phyloP scores from a whole-genome alignment of 1,140 invertebrate species.

The Drosophila murphyi region DNA sequence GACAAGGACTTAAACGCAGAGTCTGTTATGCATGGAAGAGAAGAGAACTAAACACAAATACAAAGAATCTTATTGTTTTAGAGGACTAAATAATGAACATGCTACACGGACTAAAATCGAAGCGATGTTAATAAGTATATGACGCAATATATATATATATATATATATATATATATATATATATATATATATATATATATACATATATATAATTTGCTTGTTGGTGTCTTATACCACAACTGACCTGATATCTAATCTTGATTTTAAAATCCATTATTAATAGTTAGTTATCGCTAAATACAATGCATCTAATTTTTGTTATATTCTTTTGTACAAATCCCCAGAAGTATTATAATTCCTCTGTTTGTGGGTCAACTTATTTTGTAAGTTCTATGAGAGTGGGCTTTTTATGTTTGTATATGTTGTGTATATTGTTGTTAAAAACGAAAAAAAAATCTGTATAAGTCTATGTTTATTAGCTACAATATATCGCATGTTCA shows the following conservation, averaged over 20 bases:
- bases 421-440: conserved; percentile 30
- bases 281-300: conserved; percentile 37
- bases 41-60: background rate
- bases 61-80: background rate
- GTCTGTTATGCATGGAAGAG: conserved; percentile 3
- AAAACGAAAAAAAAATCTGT: conserved; percentile 27
- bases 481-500: conserved; percentile 58
- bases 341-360: conserved; percentile 19
- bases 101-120: conserved; percentile 11
- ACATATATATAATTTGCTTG: background rate
- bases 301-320: conserved; percentile 32
- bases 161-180: no score
- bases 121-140: conserved; percentile 4
- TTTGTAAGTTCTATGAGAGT: conserved; percentile 71
- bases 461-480: conserved; percentile 51
- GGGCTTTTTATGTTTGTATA: background rate
- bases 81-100: background rate
- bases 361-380: conserved; percentile 27
- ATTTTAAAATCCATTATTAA: conserved; percentile 42
- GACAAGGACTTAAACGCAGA: conserved; percentile 32
- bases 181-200: no score
- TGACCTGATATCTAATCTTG: conserved; percentile 43
- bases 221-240: conserved; percentile 10
- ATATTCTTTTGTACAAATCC: conserved; percentile 39
- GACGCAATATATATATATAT: no score